Evolutionary conservation across 1,140 invertebrate genomes (phyloP), one percentile per base, ranked within the genome.

Genomic region (Bradynema listronoti): DNA sequence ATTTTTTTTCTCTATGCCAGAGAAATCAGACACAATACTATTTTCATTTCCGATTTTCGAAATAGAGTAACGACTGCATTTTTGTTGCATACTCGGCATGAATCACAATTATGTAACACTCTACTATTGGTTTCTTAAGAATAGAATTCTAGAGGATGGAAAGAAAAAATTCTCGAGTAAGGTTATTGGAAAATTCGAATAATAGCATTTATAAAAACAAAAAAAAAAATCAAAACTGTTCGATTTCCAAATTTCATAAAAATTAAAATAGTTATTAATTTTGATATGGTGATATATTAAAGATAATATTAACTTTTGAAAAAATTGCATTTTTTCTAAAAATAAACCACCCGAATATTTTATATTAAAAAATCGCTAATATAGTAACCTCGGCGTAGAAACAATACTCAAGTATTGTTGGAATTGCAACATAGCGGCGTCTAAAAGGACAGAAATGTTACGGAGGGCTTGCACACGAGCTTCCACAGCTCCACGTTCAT

Each of bases 371-470:
- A 19, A 19, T 19, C 36, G 11, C 36, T 39, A 11, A 39, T 11
- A 11, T 39, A 19, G 19, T 11, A 39, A 39, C 11, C 11, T 11
- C 11, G 36, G 19, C 36, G 51, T 25, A 56, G 30, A 24, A 14
- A 39, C 1, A 43, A 55, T 16, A 24, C 66, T 67, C 25, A 72
- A 34, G 79, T 92, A 92, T 78, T 93, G 90, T 65, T 88, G 85
- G 84, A 93, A 89, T 78, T 91, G 85, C 24, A 89, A 78, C 58
- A 89, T 85, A 39, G 89, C 88, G 22, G 89, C 88, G 80, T 93
- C 89, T 58, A 94, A 77, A 78, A 94, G 84, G 0, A 86, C 81
- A 78, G 88, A 86, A 63, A 94, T 89, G 80, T 93, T 89, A 43
- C 85, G 81, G 25, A 94, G 80, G 72, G 87, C 85, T 78, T 86